Evolutionary conservation across 2,113 vertebrate species (phyloP).

Genomic region (Bufo gargarizans): DNA sequence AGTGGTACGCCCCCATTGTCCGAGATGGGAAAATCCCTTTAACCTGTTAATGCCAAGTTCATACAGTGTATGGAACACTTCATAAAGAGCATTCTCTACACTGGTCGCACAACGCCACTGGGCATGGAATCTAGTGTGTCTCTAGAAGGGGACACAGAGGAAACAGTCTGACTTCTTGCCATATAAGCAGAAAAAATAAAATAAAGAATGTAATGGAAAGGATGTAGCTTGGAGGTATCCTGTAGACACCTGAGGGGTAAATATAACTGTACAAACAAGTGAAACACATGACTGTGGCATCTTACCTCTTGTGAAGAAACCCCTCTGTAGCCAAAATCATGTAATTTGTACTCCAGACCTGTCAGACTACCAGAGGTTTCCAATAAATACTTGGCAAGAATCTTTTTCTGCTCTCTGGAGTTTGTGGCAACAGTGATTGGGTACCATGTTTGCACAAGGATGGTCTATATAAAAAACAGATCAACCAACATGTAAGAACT

Average conservation of each 20-base stretch:
- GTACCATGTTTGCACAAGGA: constrained; percentile 98
- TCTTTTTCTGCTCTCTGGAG: constrained; percentile 98
- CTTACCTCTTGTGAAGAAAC: constrained; percentile 97
- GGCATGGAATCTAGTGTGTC: no score
- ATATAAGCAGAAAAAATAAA: background rate
- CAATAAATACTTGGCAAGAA: constrained; percentile 92
- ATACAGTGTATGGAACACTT: no score
- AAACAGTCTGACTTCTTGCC: no score
- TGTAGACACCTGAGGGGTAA: background rate
- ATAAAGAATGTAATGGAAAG: no score
- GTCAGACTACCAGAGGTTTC: constrained; percentile 92
- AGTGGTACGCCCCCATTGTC: no score
- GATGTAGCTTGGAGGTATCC: background rate
- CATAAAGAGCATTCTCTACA: no score
- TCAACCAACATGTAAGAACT: no score
- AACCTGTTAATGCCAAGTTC: no score
- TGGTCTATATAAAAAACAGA: constrained; percentile 80
- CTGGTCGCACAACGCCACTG: no score
- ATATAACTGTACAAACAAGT: background rate
- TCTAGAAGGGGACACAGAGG: no score
- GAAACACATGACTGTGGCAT: background rate
- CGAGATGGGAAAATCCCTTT: no score
- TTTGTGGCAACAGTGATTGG: constrained; percentile 98
- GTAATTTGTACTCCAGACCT: constrained; percentile 90
- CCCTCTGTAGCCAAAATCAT: constrained; percentile 97